phyloP scores from a whole-genome alignment of 1,140 invertebrate species.

The Drosophila simulans region DNA sequence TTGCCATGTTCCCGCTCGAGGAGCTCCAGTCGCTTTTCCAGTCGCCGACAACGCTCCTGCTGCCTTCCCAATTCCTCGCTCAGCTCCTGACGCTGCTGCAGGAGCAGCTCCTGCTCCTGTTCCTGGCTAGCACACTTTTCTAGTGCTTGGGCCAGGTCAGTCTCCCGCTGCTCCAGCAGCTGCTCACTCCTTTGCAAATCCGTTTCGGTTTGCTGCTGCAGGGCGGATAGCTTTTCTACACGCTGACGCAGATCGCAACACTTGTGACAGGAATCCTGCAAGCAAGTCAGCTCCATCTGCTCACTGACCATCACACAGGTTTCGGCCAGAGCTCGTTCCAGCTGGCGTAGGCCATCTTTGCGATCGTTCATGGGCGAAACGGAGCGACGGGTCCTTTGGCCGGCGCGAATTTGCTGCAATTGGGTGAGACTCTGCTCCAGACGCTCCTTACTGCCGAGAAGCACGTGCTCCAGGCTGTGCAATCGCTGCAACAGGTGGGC shows the following conservation, averaged over 20 bases:
- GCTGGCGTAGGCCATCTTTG: slow-evolving; percentile 86
- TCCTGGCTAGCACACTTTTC: slow-evolving; percentile 74
- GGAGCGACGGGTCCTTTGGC: slow-evolving; percentile 85
- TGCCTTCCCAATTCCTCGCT: slow-evolving; percentile 85
- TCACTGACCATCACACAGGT: slow-evolving; percentile 85
- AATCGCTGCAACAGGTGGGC: slow-evolving; percentile 86
- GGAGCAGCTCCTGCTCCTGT: slow-evolving; percentile 67
- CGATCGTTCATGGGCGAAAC: slow-evolving; percentile 87
- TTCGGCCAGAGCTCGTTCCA: slow-evolving; percentile 87
- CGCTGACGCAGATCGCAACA: slow-evolving; percentile 83
- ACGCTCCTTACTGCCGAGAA: slow-evolving; percentile 85
- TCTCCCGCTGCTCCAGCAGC: slow-evolving; percentile 70
- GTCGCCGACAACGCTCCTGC: slow-evolving; percentile 88
- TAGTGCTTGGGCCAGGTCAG: slow-evolving; percentile 67
- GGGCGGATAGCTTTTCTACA: slow-evolving; percentile 61
- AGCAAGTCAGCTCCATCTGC: slow-evolving; percentile 75
- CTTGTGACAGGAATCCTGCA: slow-evolving; percentile 85
- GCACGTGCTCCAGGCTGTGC: slow-evolving; percentile 86
- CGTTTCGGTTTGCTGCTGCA: slow-evolving; percentile 66
- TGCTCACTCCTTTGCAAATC: slow-evolving; percentile 72
- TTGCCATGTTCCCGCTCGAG: slow-evolving; percentile 91
- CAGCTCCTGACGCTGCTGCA: slow-evolving; percentile 79
- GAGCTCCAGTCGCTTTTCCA: slow-evolving; percentile 89
- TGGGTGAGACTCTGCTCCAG: slow-evolving; percentile 84
- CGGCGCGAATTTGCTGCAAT: slow-evolving; percentile 86